phyloP scores from a whole-genome alignment of 2,113 vertebrate species.

The Excalfactoria chinensis region DNA sequence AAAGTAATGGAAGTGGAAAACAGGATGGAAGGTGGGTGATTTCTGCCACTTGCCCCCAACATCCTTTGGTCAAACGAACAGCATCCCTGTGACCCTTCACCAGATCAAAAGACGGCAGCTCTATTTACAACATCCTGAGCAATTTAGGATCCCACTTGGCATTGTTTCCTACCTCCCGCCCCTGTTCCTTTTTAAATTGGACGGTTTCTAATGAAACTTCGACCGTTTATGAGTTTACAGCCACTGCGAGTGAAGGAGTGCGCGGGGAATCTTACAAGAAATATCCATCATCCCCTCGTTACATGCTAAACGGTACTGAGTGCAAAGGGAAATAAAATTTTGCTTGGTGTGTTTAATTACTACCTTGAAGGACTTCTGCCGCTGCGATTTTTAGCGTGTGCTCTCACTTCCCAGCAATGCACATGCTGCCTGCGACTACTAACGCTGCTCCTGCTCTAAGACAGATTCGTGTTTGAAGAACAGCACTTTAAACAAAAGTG shows the following conservation, averaged over 20 bases:
- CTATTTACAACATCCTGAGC: conserved; percentile 81
- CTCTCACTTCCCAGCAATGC: background rate
- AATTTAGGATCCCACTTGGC: conserved; percentile 67
- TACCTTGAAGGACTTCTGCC: conserved; percentile 9
- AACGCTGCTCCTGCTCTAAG: background rate
- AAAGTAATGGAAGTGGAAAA: conserved; percentile 68
- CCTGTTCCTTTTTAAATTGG: conserved; percentile 61
- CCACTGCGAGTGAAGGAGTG: background rate
- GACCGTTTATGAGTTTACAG: conserved; percentile 68
- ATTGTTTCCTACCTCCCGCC: conserved; percentile 69
- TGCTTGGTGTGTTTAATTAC: conserved; percentile 7
- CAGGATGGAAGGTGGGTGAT: conserved; percentile 65
- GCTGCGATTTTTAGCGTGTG: background rate
- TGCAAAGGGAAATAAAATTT: background rate
- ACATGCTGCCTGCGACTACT: background rate
- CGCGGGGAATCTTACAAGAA: background rate
- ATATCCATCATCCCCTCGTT: background rate
- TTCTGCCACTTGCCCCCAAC: conserved; percentile 68
- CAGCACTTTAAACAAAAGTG: background rate
- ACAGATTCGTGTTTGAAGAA: background rate
- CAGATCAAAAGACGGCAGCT: conserved; percentile 76
- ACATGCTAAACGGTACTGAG: accelerated
- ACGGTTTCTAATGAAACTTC: conserved; percentile 52
- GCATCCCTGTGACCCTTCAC: conserved; percentile 31
- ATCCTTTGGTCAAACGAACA: conserved; percentile 70